Evolutionary conservation across 2,797 vertebrate genomes (phyloP).

Genomic region (Gadopsis bispinosus): DNA sequence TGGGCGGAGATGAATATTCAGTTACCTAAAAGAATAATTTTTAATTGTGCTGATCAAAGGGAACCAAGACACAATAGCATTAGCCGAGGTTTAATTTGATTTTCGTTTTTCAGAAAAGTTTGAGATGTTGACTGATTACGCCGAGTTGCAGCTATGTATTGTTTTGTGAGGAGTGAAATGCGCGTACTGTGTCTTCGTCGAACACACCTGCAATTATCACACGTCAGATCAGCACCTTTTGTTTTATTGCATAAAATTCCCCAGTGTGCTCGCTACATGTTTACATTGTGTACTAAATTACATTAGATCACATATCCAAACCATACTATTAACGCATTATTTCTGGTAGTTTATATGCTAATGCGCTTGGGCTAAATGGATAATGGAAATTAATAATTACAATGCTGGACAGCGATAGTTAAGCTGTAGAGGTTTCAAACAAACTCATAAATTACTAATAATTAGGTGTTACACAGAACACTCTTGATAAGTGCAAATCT

Average conservation of each 20-base stretch:
- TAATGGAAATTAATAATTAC: slow-evolving; percentile 74
- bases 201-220: slow-evolving; percentile 56
- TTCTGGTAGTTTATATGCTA: slow-evolving; percentile 67
- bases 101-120: slow-evolving; percentile 37
- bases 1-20: slow-evolving; percentile 50
- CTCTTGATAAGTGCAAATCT: slow-evolving; percentile 67
- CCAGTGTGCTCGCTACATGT: slow-evolving; percentile 28
- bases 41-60: slow-evolving; percentile 42
- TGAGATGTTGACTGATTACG: slow-evolving; percentile 26
- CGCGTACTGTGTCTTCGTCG: slow-evolving; percentile 15
- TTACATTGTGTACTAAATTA: slow-evolving; percentile 54
- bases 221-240: slow-evolving; percentile 43
- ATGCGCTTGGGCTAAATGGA: slow-evolving; percentile 63
- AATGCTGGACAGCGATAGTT: slow-evolving; percentile 64
- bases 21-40: slow-evolving; percentile 43
- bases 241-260: slow-evolving; percentile 19
- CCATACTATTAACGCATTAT: slow-evolving; percentile 61
- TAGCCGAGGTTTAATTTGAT: slow-evolving; percentile 31
- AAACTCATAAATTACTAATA: slow-evolving; percentile 76
- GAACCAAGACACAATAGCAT: slow-evolving; percentile 7
- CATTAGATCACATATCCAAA: slow-evolving; percentile 57
- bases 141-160: slow-evolving; percentile 13
- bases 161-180: slow-evolving; percentile 34
- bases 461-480: slow-evolving; percentile 66
- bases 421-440: slow-evolving; percentile 69